Conservation (phyloP, 2,888 invertebrate species). For the Meloe dianella region DNA sequence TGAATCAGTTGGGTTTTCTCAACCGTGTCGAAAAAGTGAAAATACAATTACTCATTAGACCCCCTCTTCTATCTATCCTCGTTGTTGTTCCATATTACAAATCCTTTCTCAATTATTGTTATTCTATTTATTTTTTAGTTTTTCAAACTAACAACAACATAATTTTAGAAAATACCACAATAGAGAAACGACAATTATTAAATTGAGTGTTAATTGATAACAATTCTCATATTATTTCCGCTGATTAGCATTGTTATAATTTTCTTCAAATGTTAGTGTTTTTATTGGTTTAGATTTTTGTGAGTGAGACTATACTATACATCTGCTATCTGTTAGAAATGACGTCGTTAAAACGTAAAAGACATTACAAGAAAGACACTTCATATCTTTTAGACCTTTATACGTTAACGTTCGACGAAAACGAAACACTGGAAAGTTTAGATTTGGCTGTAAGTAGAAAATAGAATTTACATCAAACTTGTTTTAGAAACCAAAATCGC, state of each 20-base stretch:
- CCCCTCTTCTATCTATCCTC: background rate
- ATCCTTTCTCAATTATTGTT: constrained; percentile 10
- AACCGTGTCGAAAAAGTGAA: constrained; percentile 11
- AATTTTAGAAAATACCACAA: background rate
- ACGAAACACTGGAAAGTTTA: constrained; percentile 76
- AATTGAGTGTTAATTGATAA: background rate
- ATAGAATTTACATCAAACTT: constrained; percentile 18
- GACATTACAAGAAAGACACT: constrained; percentile 88
- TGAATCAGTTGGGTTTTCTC: background rate
- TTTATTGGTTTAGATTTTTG: constrained; percentile 20
- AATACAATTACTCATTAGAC: constrained; percentile 12
- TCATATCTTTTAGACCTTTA: constrained; percentile 83
- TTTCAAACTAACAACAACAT: background rate
- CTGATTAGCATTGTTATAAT: background rate
- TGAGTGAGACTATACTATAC: background rate
- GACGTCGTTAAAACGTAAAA: constrained; percentile 61
- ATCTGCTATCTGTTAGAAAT: constrained; percentile 33
- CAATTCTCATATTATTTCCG: constrained; percentile 10
- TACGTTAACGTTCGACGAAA: constrained; percentile 83
- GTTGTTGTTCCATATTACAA: background rate
- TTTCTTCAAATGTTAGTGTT: background rate
- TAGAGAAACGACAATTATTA: background rate
- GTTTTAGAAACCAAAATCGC: background rate
- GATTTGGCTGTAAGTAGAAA: constrained; percentile 68
- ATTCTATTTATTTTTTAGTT: background rate